These are phyloP conservation scores for Meloe dianella DNA, from an alignment of 2,888 invertebrate species.

Conservation along the genomic window DNA sequence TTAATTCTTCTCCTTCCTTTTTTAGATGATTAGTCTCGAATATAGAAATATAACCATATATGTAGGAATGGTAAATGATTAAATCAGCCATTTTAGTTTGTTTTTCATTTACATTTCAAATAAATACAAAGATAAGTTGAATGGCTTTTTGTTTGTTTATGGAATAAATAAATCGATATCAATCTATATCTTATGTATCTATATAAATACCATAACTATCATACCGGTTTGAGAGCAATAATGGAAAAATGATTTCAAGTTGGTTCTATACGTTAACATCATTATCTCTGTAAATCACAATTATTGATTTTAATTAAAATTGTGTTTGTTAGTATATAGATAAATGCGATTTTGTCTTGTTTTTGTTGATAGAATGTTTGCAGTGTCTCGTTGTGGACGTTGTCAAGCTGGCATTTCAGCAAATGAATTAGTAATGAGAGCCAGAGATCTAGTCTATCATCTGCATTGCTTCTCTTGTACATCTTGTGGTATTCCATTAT, in stretches of 20 bases:
- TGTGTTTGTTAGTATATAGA: not conserved
- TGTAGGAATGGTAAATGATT: not conserved
- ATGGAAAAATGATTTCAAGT: not conserved
- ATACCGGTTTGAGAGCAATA: slow-evolving; percentile 23
- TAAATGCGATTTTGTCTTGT: not conserved
- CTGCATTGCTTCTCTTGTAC: slow-evolving; percentile 89
- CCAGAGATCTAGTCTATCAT: slow-evolving; percentile 86
- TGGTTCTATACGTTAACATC: not conserved
- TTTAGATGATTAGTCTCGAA: not conserved
- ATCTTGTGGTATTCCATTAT: slow-evolving; percentile 80
- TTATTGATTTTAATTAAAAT: not conserved
- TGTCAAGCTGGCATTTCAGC: slow-evolving; percentile 85
- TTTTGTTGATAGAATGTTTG: slow-evolving; percentile 75
- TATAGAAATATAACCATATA: not conserved
- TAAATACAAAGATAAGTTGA: slow-evolving; percentile 4
- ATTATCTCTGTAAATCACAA: not conserved
- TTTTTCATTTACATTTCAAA: not conserved
- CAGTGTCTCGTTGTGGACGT: slow-evolving; percentile 82
- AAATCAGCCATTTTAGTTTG: not conserved
- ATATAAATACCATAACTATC: slow-evolving; percentile 20
- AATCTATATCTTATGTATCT: slow-evolving; percentile 28
- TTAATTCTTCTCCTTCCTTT: not conserved
- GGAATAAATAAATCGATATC: slow-evolving; percentile 21
- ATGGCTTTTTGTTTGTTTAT: slow-evolving; percentile 8
- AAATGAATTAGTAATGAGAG: slow-evolving; percentile 90